A percentile compares a stretch with the other conserved stretches of the same genome.
phyloP scores from a whole-genome alignment of 2,113 vertebrate species.

The Octodon degus region DNA sequence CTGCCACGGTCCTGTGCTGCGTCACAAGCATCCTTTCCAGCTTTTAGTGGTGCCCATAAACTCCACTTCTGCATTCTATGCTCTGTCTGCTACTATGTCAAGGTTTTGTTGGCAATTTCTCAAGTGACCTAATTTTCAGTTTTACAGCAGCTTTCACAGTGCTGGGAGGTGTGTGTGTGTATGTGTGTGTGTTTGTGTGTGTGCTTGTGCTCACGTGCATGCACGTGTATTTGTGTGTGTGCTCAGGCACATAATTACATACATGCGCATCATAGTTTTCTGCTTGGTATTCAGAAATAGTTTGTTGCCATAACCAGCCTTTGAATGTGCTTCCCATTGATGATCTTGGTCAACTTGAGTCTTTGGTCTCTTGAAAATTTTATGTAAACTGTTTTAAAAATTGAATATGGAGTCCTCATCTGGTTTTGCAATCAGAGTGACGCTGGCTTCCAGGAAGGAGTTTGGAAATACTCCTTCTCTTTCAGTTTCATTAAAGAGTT shows the following conservation, averaged over 20 bases:
- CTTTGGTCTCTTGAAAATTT: neutral
- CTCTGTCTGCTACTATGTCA: neutral
- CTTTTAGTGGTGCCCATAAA: neutral
- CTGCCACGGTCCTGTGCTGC: neutral
- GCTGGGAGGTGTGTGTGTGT: no score
- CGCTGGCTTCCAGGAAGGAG: neutral
- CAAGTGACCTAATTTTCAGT: neutral
- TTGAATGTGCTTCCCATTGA: neutral
- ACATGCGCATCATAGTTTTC: neutral
- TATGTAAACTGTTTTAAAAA: conserved; percentile 28
- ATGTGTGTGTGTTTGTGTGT: rapidly evolving
- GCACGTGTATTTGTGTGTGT: neutral
- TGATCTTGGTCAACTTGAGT: neutral
- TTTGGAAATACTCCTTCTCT: neutral
- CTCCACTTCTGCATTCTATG: neutral
- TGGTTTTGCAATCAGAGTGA: neutral
- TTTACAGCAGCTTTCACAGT: neutral
- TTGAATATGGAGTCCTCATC: neutral
- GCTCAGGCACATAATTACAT: neutral
- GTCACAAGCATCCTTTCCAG: neutral
- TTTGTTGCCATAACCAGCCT: neutral
- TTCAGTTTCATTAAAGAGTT: neutral
- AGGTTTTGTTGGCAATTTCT: neutral
- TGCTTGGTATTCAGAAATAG: neutral
- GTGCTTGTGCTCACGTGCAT: no score